phyloP scores from a whole-genome alignment of 2,888 invertebrate genomes.

The Iphiclides podalirius region DNA sequence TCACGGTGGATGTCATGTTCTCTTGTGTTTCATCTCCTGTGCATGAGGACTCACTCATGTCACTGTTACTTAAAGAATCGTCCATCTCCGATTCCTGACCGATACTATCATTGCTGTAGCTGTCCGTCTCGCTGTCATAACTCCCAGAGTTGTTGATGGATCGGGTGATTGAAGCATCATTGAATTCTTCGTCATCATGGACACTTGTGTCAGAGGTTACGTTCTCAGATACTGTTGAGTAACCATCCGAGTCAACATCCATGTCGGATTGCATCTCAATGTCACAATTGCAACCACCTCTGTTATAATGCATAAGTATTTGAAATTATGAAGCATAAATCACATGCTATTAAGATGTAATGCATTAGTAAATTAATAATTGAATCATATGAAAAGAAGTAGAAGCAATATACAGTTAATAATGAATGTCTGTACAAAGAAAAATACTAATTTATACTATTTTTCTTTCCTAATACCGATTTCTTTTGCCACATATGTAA shows the following conservation, averaged over 20 bases:
- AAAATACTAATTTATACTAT: too few species aligned
- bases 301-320: neutral
- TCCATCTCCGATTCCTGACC: conserved; percentile 39
- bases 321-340: neutral
- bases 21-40: neutral
- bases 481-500: too few species aligned
- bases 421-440: too few species aligned
- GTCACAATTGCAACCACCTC: too few species aligned
- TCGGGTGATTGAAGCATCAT: neutral
- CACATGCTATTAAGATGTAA: neutral
- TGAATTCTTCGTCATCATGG: conserved; percentile 22
- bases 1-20: neutral
- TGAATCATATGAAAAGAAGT: conserved; percentile 15
- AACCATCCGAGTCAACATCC: conserved; percentile 35
- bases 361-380: conserved; percentile 21
- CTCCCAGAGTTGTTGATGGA: neutral
- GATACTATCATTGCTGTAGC: neutral
- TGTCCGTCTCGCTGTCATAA: conserved; percentile 3
- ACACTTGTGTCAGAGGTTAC: conserved; percentile 61
- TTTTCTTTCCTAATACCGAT: too few species aligned
- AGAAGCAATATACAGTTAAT: too few species aligned
- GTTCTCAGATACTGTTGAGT: conserved; percentile 52
- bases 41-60: conserved; percentile 2
- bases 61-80: neutral
- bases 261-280: conserved; percentile 21